A percentile compares a stretch with the other conserved stretches of the same genome.
Evolutionary conservation across 92 coral and sea anemone species (phyloP).

Genomic region (Ricordea florida): DNA sequence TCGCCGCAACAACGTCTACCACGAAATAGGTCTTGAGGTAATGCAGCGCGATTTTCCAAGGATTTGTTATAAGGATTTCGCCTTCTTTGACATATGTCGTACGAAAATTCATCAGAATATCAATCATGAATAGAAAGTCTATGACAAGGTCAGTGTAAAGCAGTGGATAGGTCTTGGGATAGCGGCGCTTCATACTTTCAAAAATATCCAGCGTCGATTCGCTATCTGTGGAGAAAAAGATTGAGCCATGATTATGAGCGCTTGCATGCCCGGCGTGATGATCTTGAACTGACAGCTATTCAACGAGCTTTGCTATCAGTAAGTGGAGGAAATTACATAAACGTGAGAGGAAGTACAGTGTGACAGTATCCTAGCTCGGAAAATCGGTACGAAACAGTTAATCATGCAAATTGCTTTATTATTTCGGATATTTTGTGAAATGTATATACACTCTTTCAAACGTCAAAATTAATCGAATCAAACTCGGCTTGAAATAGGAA

Average conservation of each 20-base stretch:
- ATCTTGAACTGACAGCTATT: background rate
- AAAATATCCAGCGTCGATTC: constrained; percentile 33
- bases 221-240: constrained; percentile 3
- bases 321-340: no score
- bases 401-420: no score
- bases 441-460: no score
- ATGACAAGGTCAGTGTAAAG: constrained; percentile 76
- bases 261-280: no score
- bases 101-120: constrained; percentile 91
- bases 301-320: no score
- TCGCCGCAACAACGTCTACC: constrained; percentile 95
- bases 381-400: background rate
- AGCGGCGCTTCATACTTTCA: constrained; percentile 42
- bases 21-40: constrained; percentile 91
- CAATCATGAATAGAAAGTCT: constrained; percentile 91
- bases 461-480: no score
- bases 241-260: no score
- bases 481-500: no score
- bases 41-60: constrained; percentile 90
- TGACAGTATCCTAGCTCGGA: no score
- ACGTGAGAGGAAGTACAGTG: no score
- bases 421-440: no score
- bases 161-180: constrained; percentile 67
- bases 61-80: constrained; percentile 80
- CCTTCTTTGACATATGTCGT: constrained; percentile 93